phyloP scores from a whole-genome alignment of 2,888 invertebrate genomes.

The Ectropis crepuscularia region DNA sequence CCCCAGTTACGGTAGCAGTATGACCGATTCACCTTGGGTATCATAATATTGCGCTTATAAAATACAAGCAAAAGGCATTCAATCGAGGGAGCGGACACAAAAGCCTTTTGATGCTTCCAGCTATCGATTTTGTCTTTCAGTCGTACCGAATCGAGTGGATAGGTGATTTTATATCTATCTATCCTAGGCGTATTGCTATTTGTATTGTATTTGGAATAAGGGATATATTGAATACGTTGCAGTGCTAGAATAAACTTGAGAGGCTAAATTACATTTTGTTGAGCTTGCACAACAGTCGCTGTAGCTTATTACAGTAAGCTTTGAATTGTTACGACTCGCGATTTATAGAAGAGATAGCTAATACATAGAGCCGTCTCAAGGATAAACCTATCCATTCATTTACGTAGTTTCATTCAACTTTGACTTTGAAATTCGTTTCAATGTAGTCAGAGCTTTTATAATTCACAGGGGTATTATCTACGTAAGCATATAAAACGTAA shows the following conservation, averaged over 20 bases:
- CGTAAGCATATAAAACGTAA: too few species aligned
- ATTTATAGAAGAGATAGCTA: slow-evolving; percentile 15
- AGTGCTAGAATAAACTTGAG: slow-evolving; percentile 11
- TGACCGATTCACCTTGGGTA: slow-evolving; percentile 29
- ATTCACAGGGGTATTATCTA: neutral
- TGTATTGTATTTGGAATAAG: slow-evolving; percentile 8
- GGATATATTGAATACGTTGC: slow-evolving; percentile 14
- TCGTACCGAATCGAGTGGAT: slow-evolving; percentile 31
- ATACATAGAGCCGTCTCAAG: slow-evolving; percentile 9
- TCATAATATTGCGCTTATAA: slow-evolving; percentile 24
- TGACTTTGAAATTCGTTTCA: slow-evolving; percentile 9
- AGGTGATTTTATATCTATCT: slow-evolving; percentile 30
- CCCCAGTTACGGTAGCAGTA: slow-evolving; percentile 24
- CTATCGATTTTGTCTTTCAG: slow-evolving; percentile 38
- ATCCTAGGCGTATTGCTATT: slow-evolving; percentile 9
- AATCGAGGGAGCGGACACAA: slow-evolving; percentile 29
- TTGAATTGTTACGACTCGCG: slow-evolving; percentile 3
- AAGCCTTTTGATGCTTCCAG: slow-evolving; percentile 30
- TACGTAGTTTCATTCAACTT: slow-evolving; percentile 16
- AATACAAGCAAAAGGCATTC: slow-evolving; percentile 30
- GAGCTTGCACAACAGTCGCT: neutral
- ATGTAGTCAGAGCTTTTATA: neutral
- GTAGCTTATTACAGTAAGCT: slow-evolving; percentile 1
- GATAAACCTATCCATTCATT: slow-evolving; percentile 15
- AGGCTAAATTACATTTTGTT: neutral